phyloP scores from a whole-genome alignment of 2,113 vertebrate genomes.

The Chionodraco myersi region DNA sequence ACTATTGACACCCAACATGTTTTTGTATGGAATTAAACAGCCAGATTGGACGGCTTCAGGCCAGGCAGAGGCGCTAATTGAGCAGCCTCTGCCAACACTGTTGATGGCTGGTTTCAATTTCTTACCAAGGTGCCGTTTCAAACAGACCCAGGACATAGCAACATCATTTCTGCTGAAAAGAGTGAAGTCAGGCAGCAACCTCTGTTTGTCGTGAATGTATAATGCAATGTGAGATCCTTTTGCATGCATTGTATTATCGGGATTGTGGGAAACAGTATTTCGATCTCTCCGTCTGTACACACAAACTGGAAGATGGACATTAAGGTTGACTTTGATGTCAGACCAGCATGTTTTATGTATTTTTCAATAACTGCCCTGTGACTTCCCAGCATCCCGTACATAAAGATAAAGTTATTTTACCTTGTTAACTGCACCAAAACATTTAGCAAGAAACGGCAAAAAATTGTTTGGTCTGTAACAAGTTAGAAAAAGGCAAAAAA shows the following conservation, averaged over 20 bases:
- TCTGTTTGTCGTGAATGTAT: neutral
- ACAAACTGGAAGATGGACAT: too few species aligned
- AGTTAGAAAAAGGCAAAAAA: neutral
- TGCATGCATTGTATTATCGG: too few species aligned
- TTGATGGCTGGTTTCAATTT: neutral
- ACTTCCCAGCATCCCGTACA: too few species aligned
- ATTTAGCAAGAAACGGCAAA: too few species aligned
- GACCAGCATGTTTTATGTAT: neutral
- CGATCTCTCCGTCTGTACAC: too few species aligned
- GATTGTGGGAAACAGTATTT: too few species aligned
- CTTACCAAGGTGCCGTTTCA: neutral
- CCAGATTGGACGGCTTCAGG: neutral
- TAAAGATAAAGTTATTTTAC: too few species aligned
- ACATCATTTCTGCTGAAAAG: neutral
- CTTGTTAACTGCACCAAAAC: too few species aligned
- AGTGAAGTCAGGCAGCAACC: neutral
- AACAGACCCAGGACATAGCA: neutral
- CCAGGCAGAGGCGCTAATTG: conserved; percentile 5
- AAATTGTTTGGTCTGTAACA: neutral
- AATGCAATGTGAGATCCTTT: neutral
- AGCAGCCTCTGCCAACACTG: neutral
- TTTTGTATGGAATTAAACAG: neutral
- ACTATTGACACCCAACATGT: neutral
- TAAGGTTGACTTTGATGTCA: neutral
- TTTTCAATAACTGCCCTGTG: conserved; percentile 19